A percentile compares a stretch with the other conserved stretches of the same genome.
Evolutionary conservation across 2,797 vertebrate genomes (phyloP).

Genomic region (Antennarius maculatus): DNA sequence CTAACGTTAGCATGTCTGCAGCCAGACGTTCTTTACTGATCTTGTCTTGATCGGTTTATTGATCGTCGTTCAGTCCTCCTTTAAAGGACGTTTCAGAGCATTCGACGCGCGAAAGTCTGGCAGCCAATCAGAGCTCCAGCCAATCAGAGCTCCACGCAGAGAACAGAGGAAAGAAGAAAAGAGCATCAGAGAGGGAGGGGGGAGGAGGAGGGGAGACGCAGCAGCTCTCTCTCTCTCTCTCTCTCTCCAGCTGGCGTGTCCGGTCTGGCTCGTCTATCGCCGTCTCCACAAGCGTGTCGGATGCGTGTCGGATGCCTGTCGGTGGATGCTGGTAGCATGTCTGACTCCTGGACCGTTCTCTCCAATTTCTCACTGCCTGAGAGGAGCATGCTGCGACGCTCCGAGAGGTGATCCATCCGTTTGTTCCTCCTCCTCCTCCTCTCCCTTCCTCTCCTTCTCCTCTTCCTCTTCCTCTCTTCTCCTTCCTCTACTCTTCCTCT

Average conservation of each 20-base stretch:
- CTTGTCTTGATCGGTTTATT: no score
- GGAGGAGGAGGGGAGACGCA: background rate
- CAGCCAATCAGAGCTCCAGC: no score
- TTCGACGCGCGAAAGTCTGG: no score
- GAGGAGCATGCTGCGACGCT: slow-evolving; percentile 89
- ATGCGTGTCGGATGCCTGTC: no score
- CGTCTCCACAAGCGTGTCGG: no score
- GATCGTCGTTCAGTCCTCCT: no score
- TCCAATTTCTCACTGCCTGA: slow-evolving; percentile 91
- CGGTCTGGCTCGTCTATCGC: background rate
- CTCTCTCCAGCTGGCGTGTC: slow-evolving; percentile 3
- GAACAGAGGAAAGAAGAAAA: background rate
- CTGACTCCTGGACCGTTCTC: slow-evolving; percentile 91
- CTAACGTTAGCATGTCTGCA: no score
- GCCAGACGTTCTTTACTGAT: no score
- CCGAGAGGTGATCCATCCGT: slow-evolving; percentile 82
- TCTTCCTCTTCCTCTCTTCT: background rate
- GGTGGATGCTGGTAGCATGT: slow-evolving; percentile 80
- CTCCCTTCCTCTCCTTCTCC: slow-evolving; percentile 3
- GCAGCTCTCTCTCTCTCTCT: slow-evolving; percentile 27
- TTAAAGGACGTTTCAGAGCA: no score
- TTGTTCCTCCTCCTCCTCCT: background rate
- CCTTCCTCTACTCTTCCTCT: no score
- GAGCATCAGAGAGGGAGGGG: background rate
- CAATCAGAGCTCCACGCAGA: no score